A percentile compares a stretch with the other conserved stretches of the same genome.
These are phyloP conservation scores for Carposina sasakii DNA, from an alignment of 1,140 invertebrate genomes.

Conservation along the genomic window DNA sequence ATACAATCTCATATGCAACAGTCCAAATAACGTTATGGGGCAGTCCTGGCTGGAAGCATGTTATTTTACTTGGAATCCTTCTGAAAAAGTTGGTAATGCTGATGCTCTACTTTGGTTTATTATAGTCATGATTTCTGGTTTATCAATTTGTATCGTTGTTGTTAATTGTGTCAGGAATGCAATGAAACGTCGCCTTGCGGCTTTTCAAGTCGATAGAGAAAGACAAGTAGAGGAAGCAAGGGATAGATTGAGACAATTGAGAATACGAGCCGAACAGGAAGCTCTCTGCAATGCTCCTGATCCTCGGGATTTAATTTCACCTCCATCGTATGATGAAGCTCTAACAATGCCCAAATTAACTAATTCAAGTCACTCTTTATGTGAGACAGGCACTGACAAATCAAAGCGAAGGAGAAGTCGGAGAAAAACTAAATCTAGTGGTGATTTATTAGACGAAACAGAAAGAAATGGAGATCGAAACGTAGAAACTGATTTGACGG, in stretches of 20 bases:
- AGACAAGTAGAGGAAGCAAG: conserved; percentile 74
- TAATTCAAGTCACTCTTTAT: conserved; percentile 73
- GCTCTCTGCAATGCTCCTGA: conserved; percentile 74
- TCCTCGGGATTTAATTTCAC: conserved; percentile 76
- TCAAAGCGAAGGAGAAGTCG: conserved; percentile 62
- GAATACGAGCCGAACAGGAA: conserved; percentile 74
- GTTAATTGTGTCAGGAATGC: conserved; percentile 71
- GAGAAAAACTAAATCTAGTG: conserved; percentile 69
- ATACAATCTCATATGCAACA: conserved; percentile 72
- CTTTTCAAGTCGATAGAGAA: conserved; percentile 73
- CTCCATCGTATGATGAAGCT: conserved; percentile 83
- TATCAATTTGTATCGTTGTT: conserved; percentile 62
- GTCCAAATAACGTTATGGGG: conserved; percentile 74
- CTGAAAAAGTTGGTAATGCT: conserved; percentile 37
- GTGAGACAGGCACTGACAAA: conserved; percentile 67
- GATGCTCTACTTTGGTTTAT: conserved; percentile 77
- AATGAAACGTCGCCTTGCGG: conserved; percentile 71
- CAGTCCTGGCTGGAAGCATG: conserved; percentile 79
- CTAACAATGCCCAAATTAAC: conserved; percentile 78
- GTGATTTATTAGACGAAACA: conserved; percentile 65
- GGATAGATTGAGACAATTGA: conserved; percentile 68
- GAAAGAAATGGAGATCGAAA: conserved; percentile 52
- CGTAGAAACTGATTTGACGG: conserved; percentile 39
- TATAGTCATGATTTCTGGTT: conserved; percentile 71
- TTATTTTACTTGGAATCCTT: conserved; percentile 73